Evolutionary conservation across 2,113 vertebrate genomes (phyloP).

Genomic region (Larimichthys crocea): DNA sequence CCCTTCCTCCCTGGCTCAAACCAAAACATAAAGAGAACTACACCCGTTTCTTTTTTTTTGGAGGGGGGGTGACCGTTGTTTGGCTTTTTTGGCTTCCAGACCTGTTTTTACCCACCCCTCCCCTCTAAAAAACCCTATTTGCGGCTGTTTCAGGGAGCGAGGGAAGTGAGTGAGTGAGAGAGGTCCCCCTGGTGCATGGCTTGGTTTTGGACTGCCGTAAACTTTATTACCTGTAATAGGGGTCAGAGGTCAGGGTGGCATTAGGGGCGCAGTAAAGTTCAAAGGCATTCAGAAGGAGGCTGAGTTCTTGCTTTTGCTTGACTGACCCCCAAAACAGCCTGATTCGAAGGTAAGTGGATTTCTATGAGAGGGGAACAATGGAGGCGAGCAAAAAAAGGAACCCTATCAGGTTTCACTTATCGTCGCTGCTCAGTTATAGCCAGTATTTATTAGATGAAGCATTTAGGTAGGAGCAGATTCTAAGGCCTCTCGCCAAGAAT

Average conservation of each 20-base stretch:
- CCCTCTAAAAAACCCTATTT: slow-evolving; percentile 52
- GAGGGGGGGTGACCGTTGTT: slow-evolving; percentile 68
- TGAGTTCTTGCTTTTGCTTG: slow-evolving; percentile 90
- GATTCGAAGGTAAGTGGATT: slow-evolving; percentile 86
- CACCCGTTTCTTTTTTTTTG: slow-evolving; percentile 72
- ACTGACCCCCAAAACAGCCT: slow-evolving; percentile 91
- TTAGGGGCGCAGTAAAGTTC: slow-evolving; percentile 98
- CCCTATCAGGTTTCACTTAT: slow-evolving; percentile 73
- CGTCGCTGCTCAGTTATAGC: slow-evolving; percentile 59
- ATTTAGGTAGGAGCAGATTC: slow-evolving; percentile 36
- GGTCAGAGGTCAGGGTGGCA: slow-evolving; percentile 93
- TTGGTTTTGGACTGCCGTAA: slow-evolving; percentile 98
- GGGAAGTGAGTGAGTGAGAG: slow-evolving; percentile 57
- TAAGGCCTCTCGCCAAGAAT: slow-evolving; percentile 36
- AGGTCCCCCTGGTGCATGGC: slow-evolving; percentile 93
- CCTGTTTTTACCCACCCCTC: slow-evolving; percentile 58
- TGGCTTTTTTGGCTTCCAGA: slow-evolving; percentile 78
- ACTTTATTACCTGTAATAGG: slow-evolving; percentile 99
- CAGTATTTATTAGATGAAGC: slow-evolving; percentile 64
- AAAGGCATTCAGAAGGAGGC: slow-evolving; percentile 92
- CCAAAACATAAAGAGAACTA: slow-evolving; percentile 57
- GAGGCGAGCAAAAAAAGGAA: slow-evolving; percentile 67
- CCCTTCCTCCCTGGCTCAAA: slow-evolving; percentile 48
- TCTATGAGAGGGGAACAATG: slow-evolving; percentile 87
- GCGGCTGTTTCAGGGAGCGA: slow-evolving; percentile 66